Evolutionary conservation across 2,797 vertebrate species (phyloP), one percentile per base, ranked within the genome.

Genomic region (Chelon auratus): DNA sequence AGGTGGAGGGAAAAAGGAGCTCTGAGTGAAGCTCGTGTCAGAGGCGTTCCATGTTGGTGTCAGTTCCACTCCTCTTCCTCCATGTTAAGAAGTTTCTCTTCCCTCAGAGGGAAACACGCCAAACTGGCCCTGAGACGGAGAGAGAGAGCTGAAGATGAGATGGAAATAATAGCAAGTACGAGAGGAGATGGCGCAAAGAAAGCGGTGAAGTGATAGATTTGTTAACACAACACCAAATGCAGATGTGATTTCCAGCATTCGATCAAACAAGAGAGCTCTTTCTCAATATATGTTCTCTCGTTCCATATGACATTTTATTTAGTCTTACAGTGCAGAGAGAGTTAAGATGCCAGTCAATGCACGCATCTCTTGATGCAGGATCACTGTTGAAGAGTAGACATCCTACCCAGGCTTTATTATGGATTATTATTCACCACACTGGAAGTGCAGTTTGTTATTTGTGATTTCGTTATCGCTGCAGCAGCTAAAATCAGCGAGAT

Each of bases 61-160:
- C 92, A 89, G 86, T 87, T 92, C 85, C 89, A 88, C 87, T 91
- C 77, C 69, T 87, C 75, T 85, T 87, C 88, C 85, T 92, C 85
- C 86, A 87, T 86, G 86, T 83, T 85, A 85, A 90, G 78, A 89
- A 77, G 84, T 86, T 84, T 78, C 71, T 75, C 53, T 68, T 82
- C 69, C 67, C 72, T 80, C 76, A 36, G 48, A 81, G 74, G 63
- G 18, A 79, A 81, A 72, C 47, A 54, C 51, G 64, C 77, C 74
- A 83, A 33, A 77, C 72, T 73, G 69, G 61, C 58, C 66, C 66
- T 47, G 26, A 74, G 78, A 87, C 68, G 77, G 53, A 37, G 56
- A 40, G 33, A 50, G 37, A 48, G 58, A 62, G 26, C 67, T 11
- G 12, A 51, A 13, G 52, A 40, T 14, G 36, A 73, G 47, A 69